Evolutionary conservation across 2,113 vertebrate genomes (phyloP).

Genomic region (Mus spicilegus): DNA sequence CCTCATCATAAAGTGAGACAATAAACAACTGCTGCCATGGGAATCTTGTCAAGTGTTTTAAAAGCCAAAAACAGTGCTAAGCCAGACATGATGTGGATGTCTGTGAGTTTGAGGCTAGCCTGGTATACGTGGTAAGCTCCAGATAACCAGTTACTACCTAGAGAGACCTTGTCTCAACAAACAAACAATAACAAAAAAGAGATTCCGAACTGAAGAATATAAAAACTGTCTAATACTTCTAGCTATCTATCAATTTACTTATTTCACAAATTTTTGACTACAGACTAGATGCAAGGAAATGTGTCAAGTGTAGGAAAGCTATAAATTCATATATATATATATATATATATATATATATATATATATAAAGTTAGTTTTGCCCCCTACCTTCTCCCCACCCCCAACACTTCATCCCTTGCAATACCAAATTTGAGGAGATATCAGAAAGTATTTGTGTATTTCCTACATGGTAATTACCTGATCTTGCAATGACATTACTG

Average conservation of each 20-base stretch:
- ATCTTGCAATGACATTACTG: conserved; percentile 99
- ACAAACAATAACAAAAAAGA: neutral
- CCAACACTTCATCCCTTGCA: neutral
- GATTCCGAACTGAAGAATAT: neutral
- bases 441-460: neutral
- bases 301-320: neutral
- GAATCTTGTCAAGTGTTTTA: neutral
- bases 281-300: neutral
- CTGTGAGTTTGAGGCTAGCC: neutral
- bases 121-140: neutral
- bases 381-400: no score
- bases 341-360: neutral
- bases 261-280: conserved; percentile 49
- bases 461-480: conserved; percentile 89
- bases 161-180: neutral
- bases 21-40: neutral
- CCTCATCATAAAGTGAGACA: neutral
- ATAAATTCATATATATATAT: neutral
- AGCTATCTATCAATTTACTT: conserved; percentile 15
- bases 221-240: conserved; percentile 23
- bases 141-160: neutral
- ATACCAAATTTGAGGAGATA: neutral
- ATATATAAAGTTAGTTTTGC: neutral
- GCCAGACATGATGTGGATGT: neutral
- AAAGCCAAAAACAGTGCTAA: no score